Evolutionary conservation across 2,888 invertebrate genomes (phyloP).

Genomic region (Mechanitis messenoides): DNA sequence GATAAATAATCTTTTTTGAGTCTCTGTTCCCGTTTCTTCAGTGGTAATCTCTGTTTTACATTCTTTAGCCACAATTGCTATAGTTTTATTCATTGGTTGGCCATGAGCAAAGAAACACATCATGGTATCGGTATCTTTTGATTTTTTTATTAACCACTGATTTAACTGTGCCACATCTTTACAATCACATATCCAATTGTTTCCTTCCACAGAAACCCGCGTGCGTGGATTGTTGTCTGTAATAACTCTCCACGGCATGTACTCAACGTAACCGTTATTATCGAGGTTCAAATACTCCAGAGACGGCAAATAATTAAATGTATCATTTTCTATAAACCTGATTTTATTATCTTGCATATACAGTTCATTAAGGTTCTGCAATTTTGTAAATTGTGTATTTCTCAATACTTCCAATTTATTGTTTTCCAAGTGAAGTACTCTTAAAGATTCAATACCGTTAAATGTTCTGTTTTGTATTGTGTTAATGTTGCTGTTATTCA

Average conservation of each 20-base stretch:
- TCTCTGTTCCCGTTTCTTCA: constrained; percentile 77
- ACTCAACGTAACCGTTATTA: constrained; percentile 86
- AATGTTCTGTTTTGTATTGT: constrained; percentile 88
- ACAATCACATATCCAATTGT: constrained; percentile 91
- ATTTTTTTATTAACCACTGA: constrained; percentile 82
- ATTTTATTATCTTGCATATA: constrained; percentile 87
- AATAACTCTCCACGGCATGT: constrained; percentile 84
- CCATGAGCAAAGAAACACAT: constrained; percentile 79
- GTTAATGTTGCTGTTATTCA: constrained; percentile 86
- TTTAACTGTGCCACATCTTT: constrained; percentile 81
- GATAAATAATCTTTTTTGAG: constrained; percentile 75
- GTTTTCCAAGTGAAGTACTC: constrained; percentile 85
- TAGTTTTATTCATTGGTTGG: constrained; percentile 69
- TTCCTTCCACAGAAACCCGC: constrained; percentile 83
- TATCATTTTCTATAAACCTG: constrained; percentile 82
- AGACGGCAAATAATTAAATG: constrained; percentile 84
- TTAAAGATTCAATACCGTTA: constrained; percentile 85
- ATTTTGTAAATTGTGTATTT: constrained; percentile 86
- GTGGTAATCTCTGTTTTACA: constrained; percentile 81
- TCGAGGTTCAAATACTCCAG: constrained; percentile 84
- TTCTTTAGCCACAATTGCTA: constrained; percentile 65
- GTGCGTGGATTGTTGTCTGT: constrained; percentile 81
- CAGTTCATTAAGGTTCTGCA: constrained; percentile 83
- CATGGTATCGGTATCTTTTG: constrained; percentile 80
- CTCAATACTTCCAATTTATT: constrained; percentile 83